Base-by-base conservation (phyloP, 2,888 invertebrate species). In the Xestia rhomboidea region DNA sequence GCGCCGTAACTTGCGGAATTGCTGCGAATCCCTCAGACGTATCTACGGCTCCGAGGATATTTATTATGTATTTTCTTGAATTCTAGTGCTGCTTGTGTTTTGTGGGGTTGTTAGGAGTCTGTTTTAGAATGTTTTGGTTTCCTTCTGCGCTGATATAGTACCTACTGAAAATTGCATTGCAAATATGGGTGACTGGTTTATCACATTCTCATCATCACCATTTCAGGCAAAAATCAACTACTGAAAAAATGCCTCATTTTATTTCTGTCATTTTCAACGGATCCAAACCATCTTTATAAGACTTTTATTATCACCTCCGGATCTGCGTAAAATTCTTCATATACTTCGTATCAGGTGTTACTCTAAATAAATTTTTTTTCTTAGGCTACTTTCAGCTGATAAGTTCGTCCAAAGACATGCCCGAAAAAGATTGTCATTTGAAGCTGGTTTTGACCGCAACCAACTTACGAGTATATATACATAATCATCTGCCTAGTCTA, bases 21-120 rank as follows among this genome's bases (percentile, higher is more conserved):
- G 74, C 76, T 76, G 62, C n/a, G 64, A 71, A 82, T 60, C 79
- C 64, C 68, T 68, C 68, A 73, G 68, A 82, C 69, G 62, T 76
- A 72, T 71, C 60, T 69, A 49, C 54, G 46, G 68, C 86, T 85
- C 27, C 46, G 69, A 30, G n/a, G 62, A 64, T 69, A 82, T 82
- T 85, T 85, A 82, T 85, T 82, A 82, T 72, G 76, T 82, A 82
- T 72, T 75, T 60, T 62, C 86, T 76, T 82, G 82, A 76, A 69
- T 85, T 46, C 54, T 51, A 54, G 57, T 68, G 71, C 34, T n/a
- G 30, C 44, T 8, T 30, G 8, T 62, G 30, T 68, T 54, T 54
- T 46, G 4, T 41, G 3, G 13, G 13, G 2, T 10, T 34, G 3
- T 15, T 8, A 10, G 72, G 11, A 13, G 0, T 24, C 18, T 15